Evolutionary conservation across 1,140 invertebrate species (phyloP).

Genomic region (Caligus rogercresseyi): DNA sequence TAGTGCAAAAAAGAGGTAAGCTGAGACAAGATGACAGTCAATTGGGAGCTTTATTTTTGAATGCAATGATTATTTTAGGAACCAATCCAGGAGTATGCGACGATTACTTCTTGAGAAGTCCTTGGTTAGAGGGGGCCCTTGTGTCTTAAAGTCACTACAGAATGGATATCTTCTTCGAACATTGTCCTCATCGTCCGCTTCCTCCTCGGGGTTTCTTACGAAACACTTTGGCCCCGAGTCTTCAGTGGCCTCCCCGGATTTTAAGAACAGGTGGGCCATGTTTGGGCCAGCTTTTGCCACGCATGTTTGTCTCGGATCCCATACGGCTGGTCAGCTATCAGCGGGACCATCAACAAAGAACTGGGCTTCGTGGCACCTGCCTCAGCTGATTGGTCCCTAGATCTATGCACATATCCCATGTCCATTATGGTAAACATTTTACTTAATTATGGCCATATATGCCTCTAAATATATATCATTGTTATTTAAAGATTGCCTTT

Average conservation of each 20-base stretch:
- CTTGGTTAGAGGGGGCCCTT: too few relatives aligned
- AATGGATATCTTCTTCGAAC: too few relatives aligned
- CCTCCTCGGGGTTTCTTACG: neutral
- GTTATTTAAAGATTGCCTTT: conserved; percentile 5
- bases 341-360: conserved; percentile 8
- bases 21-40: too few relatives aligned
- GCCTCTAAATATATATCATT: neutral
- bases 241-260: neutral
- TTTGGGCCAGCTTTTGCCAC: conserved; percentile 18
- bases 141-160: too few relatives aligned
- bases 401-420: conserved; percentile 15
- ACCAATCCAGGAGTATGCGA: too few relatives aligned
- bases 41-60: too few relatives aligned
- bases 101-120: too few relatives aligned
- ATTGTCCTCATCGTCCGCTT: too few relatives aligned
- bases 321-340: conserved; percentile 20
- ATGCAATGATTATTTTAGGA: too few relatives aligned
- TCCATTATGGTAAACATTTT: conserved; percentile 10
- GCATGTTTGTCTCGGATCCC: conserved; percentile 19
- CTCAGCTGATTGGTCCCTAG: conserved; percentile 14
- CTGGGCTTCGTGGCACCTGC: conserved; percentile 5
- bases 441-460: neutral
- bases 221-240: conserved; percentile 3
- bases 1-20: too few relatives aligned
- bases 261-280: conserved; percentile 15